A percentile compares a stretch with the other conserved stretches of the same genome.
These are phyloP conservation scores for Leucophora obtusa DNA, from an alignment of 2,888 invertebrate genomes.

Conservation along the genomic window DNA sequence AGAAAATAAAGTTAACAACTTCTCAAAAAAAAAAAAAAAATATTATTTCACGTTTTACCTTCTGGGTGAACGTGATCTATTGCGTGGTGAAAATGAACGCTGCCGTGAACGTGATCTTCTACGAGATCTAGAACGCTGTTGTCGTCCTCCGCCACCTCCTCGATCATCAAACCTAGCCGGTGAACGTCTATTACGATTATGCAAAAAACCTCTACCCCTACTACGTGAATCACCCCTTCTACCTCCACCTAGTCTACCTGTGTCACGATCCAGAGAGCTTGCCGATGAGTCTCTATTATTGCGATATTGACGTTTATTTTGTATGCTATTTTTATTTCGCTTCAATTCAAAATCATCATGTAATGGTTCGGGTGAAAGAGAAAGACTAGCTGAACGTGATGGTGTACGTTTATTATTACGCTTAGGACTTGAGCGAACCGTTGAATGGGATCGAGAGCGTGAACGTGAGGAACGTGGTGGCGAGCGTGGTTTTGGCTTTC, in stretches of 20 bases:
- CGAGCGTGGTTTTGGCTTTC: conserved; percentile 61
- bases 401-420: conserved; percentile 78
- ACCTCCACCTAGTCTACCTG: conserved; percentile 68
- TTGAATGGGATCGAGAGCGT: conserved; percentile 71
- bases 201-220: conserved; percentile 67
- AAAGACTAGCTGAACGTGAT: conserved; percentile 74
- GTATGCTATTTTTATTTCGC: conserved; percentile 88
- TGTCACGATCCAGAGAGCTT: conserved; percentile 75
- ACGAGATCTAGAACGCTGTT: conserved; percentile 75
- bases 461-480: conserved; percentile 64
- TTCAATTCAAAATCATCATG: conserved; percentile 85
- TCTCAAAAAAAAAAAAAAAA: not conserved
- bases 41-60: conserved; percentile 69
- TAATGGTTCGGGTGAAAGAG: conserved; percentile 76
- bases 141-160: conserved; percentile 67
- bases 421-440: conserved; percentile 72
- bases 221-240: conserved; percentile 70
- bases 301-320: conserved; percentile 93
- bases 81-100: conserved; percentile 76
- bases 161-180: conserved; percentile 68
- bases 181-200: conserved; percentile 56
- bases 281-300: conserved; percentile 90
- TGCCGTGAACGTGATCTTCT: conserved; percentile 73
- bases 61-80: conserved; percentile 76
- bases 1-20: not conserved